A percentile compares a stretch with the other conserved stretches of the same genome.
phyloP scores from a whole-genome alignment of 2,888 invertebrate species.

The Synergus gifuensis region DNA sequence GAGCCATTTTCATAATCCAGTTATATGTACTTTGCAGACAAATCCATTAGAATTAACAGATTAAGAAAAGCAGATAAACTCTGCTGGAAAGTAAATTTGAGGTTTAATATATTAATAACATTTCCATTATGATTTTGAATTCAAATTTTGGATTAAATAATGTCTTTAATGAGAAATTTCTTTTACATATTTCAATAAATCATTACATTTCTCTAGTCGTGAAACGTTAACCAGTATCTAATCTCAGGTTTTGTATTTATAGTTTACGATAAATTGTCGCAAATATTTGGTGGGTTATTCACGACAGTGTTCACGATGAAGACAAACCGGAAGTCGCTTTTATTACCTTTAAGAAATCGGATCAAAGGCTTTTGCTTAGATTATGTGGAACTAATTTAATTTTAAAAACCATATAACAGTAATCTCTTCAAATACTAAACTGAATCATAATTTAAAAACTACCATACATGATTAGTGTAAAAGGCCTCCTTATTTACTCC shows the following conservation, averaged over 20 bases:
- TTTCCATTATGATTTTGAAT: too few relatives aligned
- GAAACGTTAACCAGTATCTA: slow-evolving; percentile 7
- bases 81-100: not conserved
- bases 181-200: not conserved
- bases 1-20: not conserved
- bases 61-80: not conserved
- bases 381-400: not conserved
- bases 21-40: not conserved
- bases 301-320: not conserved
- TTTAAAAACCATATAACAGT: not conserved
- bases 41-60: not conserved
- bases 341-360: not conserved
- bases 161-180: too few relatives aligned
- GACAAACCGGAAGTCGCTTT: not conserved
- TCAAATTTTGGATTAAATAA: too few relatives aligned
- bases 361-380: not conserved
- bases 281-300: slow-evolving; percentile 35
- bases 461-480: not conserved
- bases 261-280: not conserved
- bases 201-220: slow-evolving; percentile 5
- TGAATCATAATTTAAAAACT: not conserved
- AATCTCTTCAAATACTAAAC: too few relatives aligned
- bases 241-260: slow-evolving; percentile 21
- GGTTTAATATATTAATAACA: not conserved
- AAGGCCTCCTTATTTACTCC: not conserved